Conservation (phyloP, 2,113 vertebrate species). For the Campylomormyrus numenius region DNA sequence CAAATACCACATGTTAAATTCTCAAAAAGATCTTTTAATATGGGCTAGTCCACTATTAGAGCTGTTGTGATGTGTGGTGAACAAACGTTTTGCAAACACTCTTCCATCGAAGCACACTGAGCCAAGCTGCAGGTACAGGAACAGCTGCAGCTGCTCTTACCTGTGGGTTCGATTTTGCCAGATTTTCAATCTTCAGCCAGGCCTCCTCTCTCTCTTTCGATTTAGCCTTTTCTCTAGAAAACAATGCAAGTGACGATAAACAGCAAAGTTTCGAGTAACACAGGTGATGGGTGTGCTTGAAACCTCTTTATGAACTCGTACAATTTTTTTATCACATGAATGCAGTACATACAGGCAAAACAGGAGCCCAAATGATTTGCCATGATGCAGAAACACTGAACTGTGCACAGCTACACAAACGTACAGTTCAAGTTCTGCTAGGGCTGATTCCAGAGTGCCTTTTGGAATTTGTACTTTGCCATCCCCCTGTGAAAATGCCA, state of each 20-base stretch:
- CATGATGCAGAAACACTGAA: not conserved
- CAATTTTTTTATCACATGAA: not conserved
- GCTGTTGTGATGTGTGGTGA: not conserved
- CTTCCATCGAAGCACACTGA: not conserved
- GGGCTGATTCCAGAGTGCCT: not conserved
- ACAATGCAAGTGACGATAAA: not conserved
- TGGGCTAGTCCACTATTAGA: not conserved
- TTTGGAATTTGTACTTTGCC: no score
- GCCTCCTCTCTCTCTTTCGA: conserved; percentile 95
- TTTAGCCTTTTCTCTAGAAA: conserved; percentile 88
- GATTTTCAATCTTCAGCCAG: conserved; percentile 97
- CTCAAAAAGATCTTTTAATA: not conserved
- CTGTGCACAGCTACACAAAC: not conserved
- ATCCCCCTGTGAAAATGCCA: not conserved
- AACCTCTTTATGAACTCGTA: not conserved
- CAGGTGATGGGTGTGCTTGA: not conserved
- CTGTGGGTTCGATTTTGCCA: conserved; percentile 97
- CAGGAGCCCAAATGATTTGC: not conserved
- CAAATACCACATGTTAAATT: not conserved
- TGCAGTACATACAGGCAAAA: not conserved
- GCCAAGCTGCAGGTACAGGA: not conserved
- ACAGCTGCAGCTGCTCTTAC: conserved; percentile 48
- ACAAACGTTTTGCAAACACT: not conserved
- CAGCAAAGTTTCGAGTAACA: not conserved
- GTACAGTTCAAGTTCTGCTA: not conserved